Percentiles rank a stretch among this genome's conserved stretches.
phyloP scores from a whole-genome alignment of 1,140 invertebrate genomes.

The Meloidogyne hapla region DNA sequence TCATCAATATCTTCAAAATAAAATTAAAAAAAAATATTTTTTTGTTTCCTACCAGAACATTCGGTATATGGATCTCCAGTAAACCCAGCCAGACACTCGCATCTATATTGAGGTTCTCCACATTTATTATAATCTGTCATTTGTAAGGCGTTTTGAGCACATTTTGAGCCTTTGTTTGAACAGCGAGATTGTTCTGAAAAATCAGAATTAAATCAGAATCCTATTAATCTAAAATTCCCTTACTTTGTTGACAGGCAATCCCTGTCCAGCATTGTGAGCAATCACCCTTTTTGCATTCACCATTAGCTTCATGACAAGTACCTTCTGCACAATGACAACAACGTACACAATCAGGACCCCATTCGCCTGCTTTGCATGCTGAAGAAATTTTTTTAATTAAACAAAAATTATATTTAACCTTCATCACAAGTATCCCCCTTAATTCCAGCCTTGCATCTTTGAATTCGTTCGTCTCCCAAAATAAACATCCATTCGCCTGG shows the following conservation, averaged over 20 bases:
- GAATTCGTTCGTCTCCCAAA: constrained; percentile 39
- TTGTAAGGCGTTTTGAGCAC: constrained; percentile 58
- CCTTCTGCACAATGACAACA: constrained; percentile 60
- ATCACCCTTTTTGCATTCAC: constrained; percentile 48
- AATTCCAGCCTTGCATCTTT: constrained; percentile 60
- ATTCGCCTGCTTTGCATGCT: constrained; percentile 58
- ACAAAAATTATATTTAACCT: constrained; percentile 33
- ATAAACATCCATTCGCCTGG: constrained; percentile 64
- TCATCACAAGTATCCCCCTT: constrained; percentile 65
- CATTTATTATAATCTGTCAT: constrained; percentile 59
- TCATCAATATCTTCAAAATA: constrained; percentile 83
- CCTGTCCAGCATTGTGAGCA: constrained; percentile 58
- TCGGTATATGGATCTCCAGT: constrained; percentile 51
- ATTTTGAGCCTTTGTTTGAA: constrained; percentile 28
- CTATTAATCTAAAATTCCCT: not conserved
- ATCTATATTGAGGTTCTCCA: constrained; percentile 55
- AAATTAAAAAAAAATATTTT: constrained; percentile 17
- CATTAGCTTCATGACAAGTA: constrained; percentile 55
- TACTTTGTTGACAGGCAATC: constrained; percentile 51
- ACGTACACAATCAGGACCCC: constrained; percentile 56
- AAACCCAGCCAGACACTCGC: constrained; percentile 59
- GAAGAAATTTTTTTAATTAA: no score
- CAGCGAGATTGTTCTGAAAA: not conserved
- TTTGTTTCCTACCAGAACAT: constrained; percentile 47
- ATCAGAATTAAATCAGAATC: not conserved